A percentile compares a stretch with the other conserved stretches of the same genome.
phyloP scores from a whole-genome alignment of 2,888 invertebrate species.

The Oscheius myriophilus region DNA sequence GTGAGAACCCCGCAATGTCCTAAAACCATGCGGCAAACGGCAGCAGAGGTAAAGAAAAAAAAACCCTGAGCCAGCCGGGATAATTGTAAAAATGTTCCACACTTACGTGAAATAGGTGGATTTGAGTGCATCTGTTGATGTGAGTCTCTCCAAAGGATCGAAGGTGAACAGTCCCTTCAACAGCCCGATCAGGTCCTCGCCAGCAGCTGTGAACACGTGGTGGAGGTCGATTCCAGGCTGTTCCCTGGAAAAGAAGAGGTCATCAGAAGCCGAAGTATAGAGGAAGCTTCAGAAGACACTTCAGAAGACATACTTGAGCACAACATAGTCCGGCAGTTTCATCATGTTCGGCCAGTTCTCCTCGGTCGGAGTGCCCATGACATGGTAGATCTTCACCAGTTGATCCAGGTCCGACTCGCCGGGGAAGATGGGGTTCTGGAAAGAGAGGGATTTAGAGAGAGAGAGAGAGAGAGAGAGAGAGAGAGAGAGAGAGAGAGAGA shows the following conservation, averaged over 20 bases:
- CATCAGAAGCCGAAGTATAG: neutral
- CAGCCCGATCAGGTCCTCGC: slow-evolving; percentile 86
- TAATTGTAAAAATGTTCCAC: neutral
- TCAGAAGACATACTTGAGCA: slow-evolving; percentile 80
- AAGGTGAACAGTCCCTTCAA: slow-evolving; percentile 72
- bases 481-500: slow-evolving; percentile 1
- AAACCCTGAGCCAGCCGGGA: too few relatives aligned
- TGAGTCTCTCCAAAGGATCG: slow-evolving; percentile 63
- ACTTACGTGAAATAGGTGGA: slow-evolving; percentile 58
- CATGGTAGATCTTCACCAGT: slow-evolving; percentile 90
- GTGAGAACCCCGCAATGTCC: too few relatives aligned
- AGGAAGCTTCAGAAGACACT: neutral
- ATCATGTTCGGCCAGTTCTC: slow-evolving; percentile 85
- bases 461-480: slow-evolving; percentile 2
- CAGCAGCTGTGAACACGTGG: slow-evolving; percentile 93
- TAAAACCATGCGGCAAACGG: too few relatives aligned
- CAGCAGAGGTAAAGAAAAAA: neutral
- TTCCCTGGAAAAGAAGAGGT: slow-evolving; percentile 65
- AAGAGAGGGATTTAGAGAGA: neutral
- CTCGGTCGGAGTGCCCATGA: slow-evolving; percentile 90
- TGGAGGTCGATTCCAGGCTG: slow-evolving; percentile 74
- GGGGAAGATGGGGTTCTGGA: slow-evolving; percentile 86
- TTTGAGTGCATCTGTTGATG: slow-evolving; percentile 58
- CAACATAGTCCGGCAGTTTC: slow-evolving; percentile 85
- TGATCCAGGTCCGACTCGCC: slow-evolving; percentile 98